Conservation (phyloP, 2,888 invertebrate species). For the Amiota communis region DNA sequence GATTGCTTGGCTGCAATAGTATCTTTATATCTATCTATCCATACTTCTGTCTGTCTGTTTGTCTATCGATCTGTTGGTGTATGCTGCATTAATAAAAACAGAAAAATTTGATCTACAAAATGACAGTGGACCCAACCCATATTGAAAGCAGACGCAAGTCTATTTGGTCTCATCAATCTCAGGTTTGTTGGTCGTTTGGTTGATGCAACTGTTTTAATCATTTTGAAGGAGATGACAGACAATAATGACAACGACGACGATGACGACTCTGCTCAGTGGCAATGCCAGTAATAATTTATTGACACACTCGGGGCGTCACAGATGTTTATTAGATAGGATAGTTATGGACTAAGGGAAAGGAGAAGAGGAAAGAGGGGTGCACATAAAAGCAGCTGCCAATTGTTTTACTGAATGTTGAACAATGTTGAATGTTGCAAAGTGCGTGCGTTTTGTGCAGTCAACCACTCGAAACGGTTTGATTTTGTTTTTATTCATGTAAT, state of each 20-base stretch:
- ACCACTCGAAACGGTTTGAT: conserved; percentile 21
- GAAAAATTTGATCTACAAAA: too few species aligned
- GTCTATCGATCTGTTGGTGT: background rate
- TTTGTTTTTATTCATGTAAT: background rate
- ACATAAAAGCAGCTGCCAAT: conserved; percentile 8
- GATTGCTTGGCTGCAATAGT: background rate
- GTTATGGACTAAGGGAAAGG: too few species aligned
- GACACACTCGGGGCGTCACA: background rate
- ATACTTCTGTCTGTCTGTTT: background rate
- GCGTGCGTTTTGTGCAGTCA: conserved; percentile 10
- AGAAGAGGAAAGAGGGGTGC: background rate
- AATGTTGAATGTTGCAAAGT: conserved; percentile 14
- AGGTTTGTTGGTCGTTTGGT: conserved; percentile 1
- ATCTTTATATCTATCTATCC: background rate
- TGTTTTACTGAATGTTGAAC: background rate
- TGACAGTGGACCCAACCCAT: too few species aligned
- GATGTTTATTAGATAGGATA: too few species aligned
- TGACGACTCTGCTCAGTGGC: background rate
- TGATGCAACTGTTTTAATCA: conserved; percentile 8
- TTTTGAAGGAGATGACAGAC: background rate
- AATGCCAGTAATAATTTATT: conserved; percentile 7
- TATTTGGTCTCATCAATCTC: conserved; percentile 11
- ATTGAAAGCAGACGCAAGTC: background rate
- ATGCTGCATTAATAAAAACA: background rate
- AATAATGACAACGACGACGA: background rate